These are phyloP conservation scores for Dryococelus australis DNA, from an alignment of 2,888 invertebrate genomes.

Conservation along the genomic window DNA sequence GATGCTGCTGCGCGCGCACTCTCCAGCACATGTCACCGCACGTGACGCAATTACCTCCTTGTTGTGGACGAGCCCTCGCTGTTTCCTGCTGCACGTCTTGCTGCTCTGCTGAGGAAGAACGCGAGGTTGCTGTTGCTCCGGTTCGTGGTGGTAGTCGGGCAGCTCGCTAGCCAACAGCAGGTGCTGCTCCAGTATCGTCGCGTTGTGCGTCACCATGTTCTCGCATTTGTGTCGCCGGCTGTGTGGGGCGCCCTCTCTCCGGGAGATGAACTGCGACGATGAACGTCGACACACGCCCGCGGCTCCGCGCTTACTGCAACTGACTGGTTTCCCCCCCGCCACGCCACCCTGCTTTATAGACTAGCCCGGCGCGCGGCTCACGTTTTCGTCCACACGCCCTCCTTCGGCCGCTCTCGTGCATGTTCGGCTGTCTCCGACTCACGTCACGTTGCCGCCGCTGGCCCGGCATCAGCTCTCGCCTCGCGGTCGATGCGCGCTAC, in stretches of 20 bases:
- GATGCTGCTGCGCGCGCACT: no score
- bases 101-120: neutral
- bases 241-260: neutral
- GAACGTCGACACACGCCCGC: neutral
- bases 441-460: neutral
- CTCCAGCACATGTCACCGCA: no score
- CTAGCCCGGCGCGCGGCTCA: neutral
- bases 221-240: neutral
- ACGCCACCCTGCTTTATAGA: neutral
- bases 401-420: neutral
- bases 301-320: neutral
- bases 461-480: no score
- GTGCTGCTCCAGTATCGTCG: slow-evolving; percentile 45
- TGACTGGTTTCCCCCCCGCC: neutral
- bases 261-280: neutral
- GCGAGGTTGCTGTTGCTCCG: neutral
- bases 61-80: neutral
- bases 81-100: slow-evolving; percentile 4
- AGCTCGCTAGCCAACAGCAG: slow-evolving; percentile 38
- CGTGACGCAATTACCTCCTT: slow-evolving; percentile 34
- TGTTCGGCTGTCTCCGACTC: neutral
- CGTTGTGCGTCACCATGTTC: slow-evolving; percentile 44
- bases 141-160: slow-evolving; percentile 21
- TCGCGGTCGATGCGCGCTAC: no score
- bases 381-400: neutral